Conservation (phyloP, 2,888 invertebrate genomes). For the Dioctria linearis region DNA sequence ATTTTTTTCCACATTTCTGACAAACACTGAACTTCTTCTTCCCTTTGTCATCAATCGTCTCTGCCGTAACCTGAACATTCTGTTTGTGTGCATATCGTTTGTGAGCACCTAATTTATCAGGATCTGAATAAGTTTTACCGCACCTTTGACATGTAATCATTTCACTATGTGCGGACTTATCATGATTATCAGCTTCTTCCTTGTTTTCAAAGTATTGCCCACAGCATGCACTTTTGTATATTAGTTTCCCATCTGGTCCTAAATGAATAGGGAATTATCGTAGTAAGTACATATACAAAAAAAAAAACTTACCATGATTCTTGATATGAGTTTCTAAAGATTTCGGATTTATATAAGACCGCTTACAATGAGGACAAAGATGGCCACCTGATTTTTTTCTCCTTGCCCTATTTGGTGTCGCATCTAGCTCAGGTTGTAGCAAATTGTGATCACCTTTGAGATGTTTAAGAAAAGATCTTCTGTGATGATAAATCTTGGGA, state of each 20-base stretch:
- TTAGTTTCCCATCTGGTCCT: slow-evolving; percentile 66
- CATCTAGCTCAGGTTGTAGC: slow-evolving; percentile 61
- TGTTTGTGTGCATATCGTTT: slow-evolving; percentile 64
- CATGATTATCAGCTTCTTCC: slow-evolving; percentile 70
- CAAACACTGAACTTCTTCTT: slow-evolving; percentile 67
- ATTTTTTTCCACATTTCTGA: slow-evolving; percentile 69
- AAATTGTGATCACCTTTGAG: slow-evolving; percentile 65
- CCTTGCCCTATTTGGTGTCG: neutral
- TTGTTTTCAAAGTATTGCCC: slow-evolving; percentile 68
- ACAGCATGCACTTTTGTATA: slow-evolving; percentile 71
- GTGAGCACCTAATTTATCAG: slow-evolving; percentile 71
- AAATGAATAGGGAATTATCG: neutral
- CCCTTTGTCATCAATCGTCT: slow-evolving; percentile 61
- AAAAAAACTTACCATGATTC: slow-evolving; percentile 63
- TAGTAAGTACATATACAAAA: neutral
- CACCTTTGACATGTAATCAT: slow-evolving; percentile 71
- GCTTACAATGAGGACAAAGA: slow-evolving; percentile 67
- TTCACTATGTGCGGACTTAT: slow-evolving; percentile 68
- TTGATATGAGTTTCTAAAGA: slow-evolving; percentile 66
- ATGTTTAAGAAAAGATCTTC: slow-evolving; percentile 68
- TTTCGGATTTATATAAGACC: slow-evolving; percentile 66
- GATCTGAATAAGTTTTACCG: slow-evolving; percentile 70
- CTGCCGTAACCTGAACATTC: slow-evolving; percentile 25
- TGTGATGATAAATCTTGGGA: slow-evolving; percentile 68
- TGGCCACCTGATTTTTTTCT: slow-evolving; percentile 60